Base-by-base conservation (phyloP, 2,888 invertebrate genomes). In the Chelonus formosanus region DNA sequence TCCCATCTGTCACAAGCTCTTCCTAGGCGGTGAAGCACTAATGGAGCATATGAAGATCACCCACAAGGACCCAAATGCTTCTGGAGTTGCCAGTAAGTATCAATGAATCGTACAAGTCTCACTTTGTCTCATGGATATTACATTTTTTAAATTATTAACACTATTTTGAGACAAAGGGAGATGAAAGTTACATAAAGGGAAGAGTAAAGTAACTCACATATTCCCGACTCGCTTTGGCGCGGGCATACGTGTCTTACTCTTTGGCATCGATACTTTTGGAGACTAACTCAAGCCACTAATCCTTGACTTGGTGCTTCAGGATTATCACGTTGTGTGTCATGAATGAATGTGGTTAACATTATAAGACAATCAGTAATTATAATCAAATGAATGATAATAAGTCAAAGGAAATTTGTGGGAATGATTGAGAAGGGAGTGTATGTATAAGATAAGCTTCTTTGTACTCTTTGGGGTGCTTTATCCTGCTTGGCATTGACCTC, bases 21-120 rank as follows among this genome's bases (percentile, higher is more conserved):
- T 96, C 87, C 90, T 96, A 80, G 95, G 95, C 75, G 94, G 94
- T 73, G 96, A 96, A 86, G 94, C 95, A 65, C 90, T 96, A 70
- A 95, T 96, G 89, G 96, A 96, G 86, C 96, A 96, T 85, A 96
- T 96, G 96, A 96, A 96, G 86, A 93, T 94, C 84, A 93, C 94
- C 63, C 96, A 96, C 86, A 96, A 96, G 88, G 96, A 96, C 82
- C 95, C 95, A 47, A 93, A 93, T 85, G 92, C 93, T 75, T 91
- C 92, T 76, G 93, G 93, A 83, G 93, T 93, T 86, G 92, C 93
- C 88, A 93, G 94, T 94, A 92, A 92, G 92, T 91, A 86, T 82
- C 74, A 67, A 71, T 44, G n/a, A 59, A 35, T 59, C 7, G 20
- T 4, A 35, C 5, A 4, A 53, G 7, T 62, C 40, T 55, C 56